Evolutionary conservation across 2,888 invertebrate genomes (phyloP).

Genomic region (Ceriagrion tenellum): DNA sequence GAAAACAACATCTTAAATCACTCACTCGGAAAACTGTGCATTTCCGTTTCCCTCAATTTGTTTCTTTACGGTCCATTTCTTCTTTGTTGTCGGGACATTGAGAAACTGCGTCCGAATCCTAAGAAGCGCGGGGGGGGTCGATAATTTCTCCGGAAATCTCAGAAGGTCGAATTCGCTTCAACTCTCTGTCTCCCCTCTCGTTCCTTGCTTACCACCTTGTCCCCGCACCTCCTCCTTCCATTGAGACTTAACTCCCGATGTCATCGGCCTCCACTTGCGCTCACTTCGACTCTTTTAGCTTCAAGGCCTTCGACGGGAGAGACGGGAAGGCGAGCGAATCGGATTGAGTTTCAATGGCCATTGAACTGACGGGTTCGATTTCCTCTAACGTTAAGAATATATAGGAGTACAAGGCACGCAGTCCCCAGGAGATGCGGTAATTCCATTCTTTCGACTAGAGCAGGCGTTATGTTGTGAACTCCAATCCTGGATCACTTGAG

Average conservation of each 20-base stretch:
- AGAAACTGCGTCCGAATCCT: background rate
- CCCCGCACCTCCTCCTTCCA: background rate
- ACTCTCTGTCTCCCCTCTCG: background rate
- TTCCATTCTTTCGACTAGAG: too few species aligned
- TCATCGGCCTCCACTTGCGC: background rate
- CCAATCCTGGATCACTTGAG: too few species aligned
- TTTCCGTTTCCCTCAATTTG: background rate
- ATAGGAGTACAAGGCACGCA: too few species aligned
- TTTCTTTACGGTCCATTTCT: background rate
- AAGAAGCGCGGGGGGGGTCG: background rate
- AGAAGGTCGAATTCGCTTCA: background rate
- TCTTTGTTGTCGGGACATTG: background rate
- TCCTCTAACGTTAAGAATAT: background rate
- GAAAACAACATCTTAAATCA: slow-evolving; percentile 21
- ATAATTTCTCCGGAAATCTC: slow-evolving; percentile 13
- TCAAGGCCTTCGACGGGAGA: background rate
- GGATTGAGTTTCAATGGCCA: background rate
- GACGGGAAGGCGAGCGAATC: background rate
- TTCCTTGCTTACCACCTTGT: background rate
- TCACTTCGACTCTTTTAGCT: background rate
- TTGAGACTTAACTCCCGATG: background rate
- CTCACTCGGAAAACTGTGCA: background rate
- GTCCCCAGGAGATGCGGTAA: too few species aligned
- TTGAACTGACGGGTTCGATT: background rate
- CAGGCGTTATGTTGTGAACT: too few species aligned